These are phyloP conservation scores for Dasypogon diadema DNA, from an alignment of 2,888 invertebrate species.

Conservation along the genomic window DNA sequence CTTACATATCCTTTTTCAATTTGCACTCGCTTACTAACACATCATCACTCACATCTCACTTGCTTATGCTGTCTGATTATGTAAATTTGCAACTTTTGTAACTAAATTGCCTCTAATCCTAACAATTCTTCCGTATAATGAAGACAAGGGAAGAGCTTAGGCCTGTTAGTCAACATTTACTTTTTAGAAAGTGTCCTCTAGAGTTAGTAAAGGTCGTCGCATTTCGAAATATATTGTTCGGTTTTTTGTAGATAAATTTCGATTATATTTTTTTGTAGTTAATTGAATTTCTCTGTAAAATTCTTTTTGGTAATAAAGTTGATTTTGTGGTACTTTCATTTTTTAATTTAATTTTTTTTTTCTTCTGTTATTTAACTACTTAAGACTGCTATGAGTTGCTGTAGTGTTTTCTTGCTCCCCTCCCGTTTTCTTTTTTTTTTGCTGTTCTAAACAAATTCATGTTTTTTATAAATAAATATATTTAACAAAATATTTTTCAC, in stretches of 20 bases:
- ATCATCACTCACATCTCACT: too few species aligned
- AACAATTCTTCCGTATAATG: neutral
- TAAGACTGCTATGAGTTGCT: too few species aligned
- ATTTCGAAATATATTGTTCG: conserved; percentile 24
- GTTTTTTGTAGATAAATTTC: neutral
- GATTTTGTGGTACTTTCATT: conserved; percentile 45
- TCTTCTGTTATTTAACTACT: neutral
- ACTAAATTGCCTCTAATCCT: too few species aligned
- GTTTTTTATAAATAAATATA: conserved; percentile 4
- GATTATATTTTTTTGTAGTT: conserved; percentile 22
- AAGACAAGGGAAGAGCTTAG: neutral
- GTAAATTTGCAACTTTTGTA: too few species aligned
- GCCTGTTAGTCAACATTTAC: conserved; percentile 28
- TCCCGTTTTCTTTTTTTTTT: neutral
- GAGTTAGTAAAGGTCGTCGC: conserved; percentile 5
- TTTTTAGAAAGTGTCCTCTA: neutral
- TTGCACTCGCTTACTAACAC: too few species aligned
- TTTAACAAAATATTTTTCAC: conserved; percentile 44
- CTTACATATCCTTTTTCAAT: too few species aligned
- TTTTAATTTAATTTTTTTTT: conserved; percentile 6
- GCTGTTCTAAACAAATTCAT: neutral
- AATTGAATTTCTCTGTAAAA: conserved; percentile 36
- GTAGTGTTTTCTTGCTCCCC: neutral
- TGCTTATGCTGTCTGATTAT: too few species aligned
- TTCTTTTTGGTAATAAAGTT: conserved; percentile 39